A percentile compares a stretch with the other conserved stretches of the same genome.
phyloP scores from a whole-genome alignment of 2,113 vertebrate genomes.

The Prolemur simus region DNA sequence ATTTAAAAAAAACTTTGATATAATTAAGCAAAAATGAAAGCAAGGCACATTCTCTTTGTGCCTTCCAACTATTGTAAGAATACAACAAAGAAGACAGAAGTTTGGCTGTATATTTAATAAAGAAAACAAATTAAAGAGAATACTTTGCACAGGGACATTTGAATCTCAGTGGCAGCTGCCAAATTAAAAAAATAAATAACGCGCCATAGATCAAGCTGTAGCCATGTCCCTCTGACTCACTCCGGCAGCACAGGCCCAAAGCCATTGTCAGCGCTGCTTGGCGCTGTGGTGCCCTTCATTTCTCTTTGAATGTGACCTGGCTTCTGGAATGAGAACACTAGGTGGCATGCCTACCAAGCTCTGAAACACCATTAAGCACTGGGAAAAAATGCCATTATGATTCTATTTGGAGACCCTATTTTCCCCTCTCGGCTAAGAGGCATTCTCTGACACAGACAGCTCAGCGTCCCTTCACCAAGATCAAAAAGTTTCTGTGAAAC shows the following conservation, averaged over 20 bases:
- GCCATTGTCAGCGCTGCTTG: accelerated
- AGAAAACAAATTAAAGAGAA: conserved; percentile 57
- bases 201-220: not conserved
- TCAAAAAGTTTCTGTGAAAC: not conserved
- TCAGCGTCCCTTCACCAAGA: not conserved
- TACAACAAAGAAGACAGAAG: not conserved
- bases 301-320: not conserved
- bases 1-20: not conserved
- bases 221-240: accelerated
- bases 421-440: not conserved
- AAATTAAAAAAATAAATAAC: conserved; percentile 41
- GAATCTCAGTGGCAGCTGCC: conserved; percentile 59
- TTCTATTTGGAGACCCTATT: not conserved
- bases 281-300: not conserved
- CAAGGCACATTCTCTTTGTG: not conserved
- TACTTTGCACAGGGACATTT: not conserved
- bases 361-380: not conserved
- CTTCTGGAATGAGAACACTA: not conserved
- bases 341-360: not conserved
- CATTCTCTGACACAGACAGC: not conserved
- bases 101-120: conserved; percentile 32
- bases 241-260: not conserved
- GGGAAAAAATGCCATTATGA: not conserved
- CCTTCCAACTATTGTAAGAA: not conserved
- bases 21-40: not conserved